Percentiles rank a stretch among this genome's conserved stretches.
phyloP scores from a whole-genome alignment of 2,113 vertebrate genomes.

The Perca schrenkii region DNA sequence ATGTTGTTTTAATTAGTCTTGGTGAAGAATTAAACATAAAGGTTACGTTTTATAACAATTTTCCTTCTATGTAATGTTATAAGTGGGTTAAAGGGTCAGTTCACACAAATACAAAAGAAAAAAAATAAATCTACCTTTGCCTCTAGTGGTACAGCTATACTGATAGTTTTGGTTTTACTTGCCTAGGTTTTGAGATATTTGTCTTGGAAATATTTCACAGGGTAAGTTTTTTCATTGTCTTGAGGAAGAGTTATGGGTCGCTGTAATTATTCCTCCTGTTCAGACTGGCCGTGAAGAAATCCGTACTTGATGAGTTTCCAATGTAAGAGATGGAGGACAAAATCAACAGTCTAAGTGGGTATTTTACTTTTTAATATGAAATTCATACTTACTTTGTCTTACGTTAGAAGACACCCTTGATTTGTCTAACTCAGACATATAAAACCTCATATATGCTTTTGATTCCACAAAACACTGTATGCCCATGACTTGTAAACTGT shows the following conservation, averaged over 20 bases:
- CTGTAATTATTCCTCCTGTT: not conserved
- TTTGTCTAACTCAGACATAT: not conserved
- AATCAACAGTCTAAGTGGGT: not conserved
- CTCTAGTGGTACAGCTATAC: not conserved
- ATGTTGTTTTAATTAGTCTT: not conserved
- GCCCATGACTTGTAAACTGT: not conserved
- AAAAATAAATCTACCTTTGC: not conserved
- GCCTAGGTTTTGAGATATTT: not conserved
- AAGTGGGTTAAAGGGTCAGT: not conserved
- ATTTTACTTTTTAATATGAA: not conserved
- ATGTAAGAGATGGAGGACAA: no score
- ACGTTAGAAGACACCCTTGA: not conserved
- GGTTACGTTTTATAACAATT: not conserved
- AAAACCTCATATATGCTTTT: not conserved
- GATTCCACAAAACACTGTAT: not conserved
- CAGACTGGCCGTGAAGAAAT: not conserved
- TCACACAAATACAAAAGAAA: not conserved
- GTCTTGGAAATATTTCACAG: not conserved
- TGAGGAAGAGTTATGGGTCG: no score
- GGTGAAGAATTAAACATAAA: not conserved
- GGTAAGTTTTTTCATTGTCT: not conserved
- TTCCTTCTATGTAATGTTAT: not conserved
- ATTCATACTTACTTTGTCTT: not conserved
- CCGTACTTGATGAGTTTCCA: not conserved
- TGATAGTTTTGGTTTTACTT: not conserved